A percentile compares a stretch with the other conserved stretches of the same genome.
Evolutionary conservation across 2,113 vertebrate genomes (phyloP).

Genomic region (Oenanthe oenanthe): DNA sequence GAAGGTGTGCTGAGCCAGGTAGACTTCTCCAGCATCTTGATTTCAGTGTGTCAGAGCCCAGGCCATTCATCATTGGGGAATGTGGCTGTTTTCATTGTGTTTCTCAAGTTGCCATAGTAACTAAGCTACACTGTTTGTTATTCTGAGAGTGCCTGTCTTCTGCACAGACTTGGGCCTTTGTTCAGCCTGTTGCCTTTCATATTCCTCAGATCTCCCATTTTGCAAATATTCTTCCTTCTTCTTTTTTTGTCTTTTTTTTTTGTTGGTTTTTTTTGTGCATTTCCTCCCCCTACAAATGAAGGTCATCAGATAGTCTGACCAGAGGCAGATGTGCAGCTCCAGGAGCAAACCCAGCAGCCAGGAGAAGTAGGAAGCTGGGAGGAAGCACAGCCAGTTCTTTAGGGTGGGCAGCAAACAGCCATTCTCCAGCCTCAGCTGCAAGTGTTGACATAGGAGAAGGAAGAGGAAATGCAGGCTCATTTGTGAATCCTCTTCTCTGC

Average conservation of each 20-base stretch:
- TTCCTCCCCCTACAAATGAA: background rate
- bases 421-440: background rate
- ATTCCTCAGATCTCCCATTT: slow-evolving; percentile 64
- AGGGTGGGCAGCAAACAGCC: background rate
- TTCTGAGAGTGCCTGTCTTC: slow-evolving; percentile 80
- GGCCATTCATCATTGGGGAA: slow-evolving; percentile 75
- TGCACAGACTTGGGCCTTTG: slow-evolving; percentile 76
- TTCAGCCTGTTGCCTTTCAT: slow-evolving; percentile 77
- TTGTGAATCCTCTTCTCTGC: background rate
- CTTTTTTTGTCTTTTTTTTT: background rate
- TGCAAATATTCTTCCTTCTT: slow-evolving; percentile 54
- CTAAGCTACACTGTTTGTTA: slow-evolving; percentile 82
- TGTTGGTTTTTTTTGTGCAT: background rate
- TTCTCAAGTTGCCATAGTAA: slow-evolving; percentile 80
- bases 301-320: slow-evolving; percentile 49
- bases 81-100: slow-evolving; percentile 77
- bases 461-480: background rate
- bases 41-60: slow-evolving; percentile 64
- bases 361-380: background rate
- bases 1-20: background rate
- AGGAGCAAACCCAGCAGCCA: slow-evolving; percentile 39
- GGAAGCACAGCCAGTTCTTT: background rate
- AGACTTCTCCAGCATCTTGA: slow-evolving; percentile 25
- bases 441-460: background rate
- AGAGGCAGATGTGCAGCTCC: background rate